phyloP scores from a whole-genome alignment of 2,113 vertebrate genomes.

The Actenoides lindsayi region DNA sequence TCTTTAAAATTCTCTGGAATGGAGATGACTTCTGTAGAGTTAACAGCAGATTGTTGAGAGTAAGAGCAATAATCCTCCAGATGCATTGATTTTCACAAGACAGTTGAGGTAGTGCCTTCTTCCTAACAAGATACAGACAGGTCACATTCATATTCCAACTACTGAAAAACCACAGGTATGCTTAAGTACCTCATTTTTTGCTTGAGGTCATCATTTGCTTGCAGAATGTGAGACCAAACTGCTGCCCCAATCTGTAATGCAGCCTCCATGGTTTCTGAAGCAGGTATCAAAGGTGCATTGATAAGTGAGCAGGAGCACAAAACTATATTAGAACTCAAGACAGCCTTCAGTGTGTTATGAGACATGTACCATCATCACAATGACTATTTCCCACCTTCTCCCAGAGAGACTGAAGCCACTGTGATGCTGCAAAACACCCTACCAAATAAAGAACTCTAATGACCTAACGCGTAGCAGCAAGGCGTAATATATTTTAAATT shows the following conservation, averaged over 20 bases:
- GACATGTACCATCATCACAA: background rate
- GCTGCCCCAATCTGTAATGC: background rate
- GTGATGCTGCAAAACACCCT: background rate
- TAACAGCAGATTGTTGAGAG: background rate
- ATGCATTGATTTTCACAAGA: background rate
- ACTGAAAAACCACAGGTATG: background rate
- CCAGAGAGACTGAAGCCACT: background rate
- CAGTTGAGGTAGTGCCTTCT: background rate
- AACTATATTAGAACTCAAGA: background rate
- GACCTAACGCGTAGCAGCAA: background rate
- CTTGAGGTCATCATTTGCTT: background rate
- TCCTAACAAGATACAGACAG: background rate
- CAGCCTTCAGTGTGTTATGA: background rate
- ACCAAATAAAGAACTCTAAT: background rate
- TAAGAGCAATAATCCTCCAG: background rate
- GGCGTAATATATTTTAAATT: background rate
- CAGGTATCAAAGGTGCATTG: background rate
- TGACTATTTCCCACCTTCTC: background rate
- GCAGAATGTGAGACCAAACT: background rate
- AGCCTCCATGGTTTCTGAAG: background rate
- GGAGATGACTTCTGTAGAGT: background rate
- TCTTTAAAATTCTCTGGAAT: background rate
- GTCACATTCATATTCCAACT: background rate
- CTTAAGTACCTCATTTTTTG: background rate
- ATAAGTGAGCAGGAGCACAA: background rate